Conservation (phyloP, 2,888 invertebrate species). For the Eupithecia abbreviata region DNA sequence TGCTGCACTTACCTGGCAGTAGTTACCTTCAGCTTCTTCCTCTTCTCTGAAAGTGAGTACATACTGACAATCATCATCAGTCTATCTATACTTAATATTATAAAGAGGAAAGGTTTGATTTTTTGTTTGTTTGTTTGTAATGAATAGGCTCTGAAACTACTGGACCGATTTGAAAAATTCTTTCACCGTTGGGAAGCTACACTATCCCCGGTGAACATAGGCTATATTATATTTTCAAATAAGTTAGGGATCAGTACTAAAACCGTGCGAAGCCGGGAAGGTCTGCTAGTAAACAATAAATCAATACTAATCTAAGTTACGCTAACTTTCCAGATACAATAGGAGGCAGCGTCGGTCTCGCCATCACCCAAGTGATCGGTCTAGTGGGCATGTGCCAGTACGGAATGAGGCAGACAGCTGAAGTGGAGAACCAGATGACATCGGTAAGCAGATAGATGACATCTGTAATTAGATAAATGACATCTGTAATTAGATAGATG, state of each 20-base stretch:
- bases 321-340: constrained; percentile 62
- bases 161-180: too few species aligned
- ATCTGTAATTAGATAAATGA: too few species aligned
- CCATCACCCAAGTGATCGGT: constrained; percentile 88
- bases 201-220: too few species aligned
- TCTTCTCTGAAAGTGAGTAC: constrained; percentile 70
- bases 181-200: too few species aligned
- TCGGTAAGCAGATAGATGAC: constrained; percentile 81
- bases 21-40: constrained; percentile 88
- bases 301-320: constrained; percentile 3
- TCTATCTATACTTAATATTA: too few species aligned
- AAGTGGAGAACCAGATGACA: constrained; percentile 91
- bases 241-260: too few species aligned
- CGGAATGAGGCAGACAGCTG: constrained; percentile 94
- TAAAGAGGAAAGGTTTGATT: too few species aligned
- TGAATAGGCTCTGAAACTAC: too few species aligned
- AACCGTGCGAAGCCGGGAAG: too few species aligned
- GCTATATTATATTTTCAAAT: too few species aligned
- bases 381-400: constrained; percentile 90
- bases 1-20: constrained; percentile 81
- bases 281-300: neutral
- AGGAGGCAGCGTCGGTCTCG: constrained; percentile 88
- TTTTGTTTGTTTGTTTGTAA: too few species aligned
- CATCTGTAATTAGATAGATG: too few species aligned
- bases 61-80: neutral